Evolutionary conservation across 2,888 invertebrate species (phyloP).

Genomic region (Gandaritis pyraliata): DNA sequence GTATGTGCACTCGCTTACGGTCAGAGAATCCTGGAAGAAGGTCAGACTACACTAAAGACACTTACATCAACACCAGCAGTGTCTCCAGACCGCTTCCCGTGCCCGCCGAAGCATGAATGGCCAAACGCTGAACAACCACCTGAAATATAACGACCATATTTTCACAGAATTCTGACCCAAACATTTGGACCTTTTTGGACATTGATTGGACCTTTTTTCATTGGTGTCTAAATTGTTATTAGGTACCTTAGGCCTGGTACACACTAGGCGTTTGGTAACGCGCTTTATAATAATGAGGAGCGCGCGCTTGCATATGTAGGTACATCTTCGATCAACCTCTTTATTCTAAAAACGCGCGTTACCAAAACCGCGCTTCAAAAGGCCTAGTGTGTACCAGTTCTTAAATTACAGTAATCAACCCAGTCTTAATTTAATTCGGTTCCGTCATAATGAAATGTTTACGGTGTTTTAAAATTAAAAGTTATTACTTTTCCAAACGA

Average conservation of each 20-base stretch:
- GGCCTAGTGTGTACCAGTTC: no score
- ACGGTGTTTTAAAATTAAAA: neutral
- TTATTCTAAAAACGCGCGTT: no score
- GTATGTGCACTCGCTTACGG: no score
- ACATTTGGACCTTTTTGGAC: neutral
- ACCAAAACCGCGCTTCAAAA: no score
- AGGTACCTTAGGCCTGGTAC: no score
- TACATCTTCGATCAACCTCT: no score
- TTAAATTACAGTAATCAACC: slow-evolving; percentile 11
- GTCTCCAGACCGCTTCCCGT: slow-evolving; percentile 87
- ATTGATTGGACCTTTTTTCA: slow-evolving; percentile 3
- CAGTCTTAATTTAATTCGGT: slow-evolving; percentile 27
- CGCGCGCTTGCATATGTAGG: no score
- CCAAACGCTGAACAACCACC: slow-evolving; percentile 89
- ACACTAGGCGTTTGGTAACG: no score
- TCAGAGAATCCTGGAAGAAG: no score
- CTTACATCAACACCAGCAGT: slow-evolving; percentile 65
- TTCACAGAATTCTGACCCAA: neutral
- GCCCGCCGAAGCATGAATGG: slow-evolving; percentile 90
- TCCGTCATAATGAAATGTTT: neutral
- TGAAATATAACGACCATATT: slow-evolving; percentile 53
- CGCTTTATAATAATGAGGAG: no score
- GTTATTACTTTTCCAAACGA: no score
- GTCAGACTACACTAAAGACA: slow-evolving; percentile 18
- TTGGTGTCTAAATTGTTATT: neutral